phyloP scores from a whole-genome alignment of 2,113 vertebrate species.

The Chaetorhynchus papuensis region DNA sequence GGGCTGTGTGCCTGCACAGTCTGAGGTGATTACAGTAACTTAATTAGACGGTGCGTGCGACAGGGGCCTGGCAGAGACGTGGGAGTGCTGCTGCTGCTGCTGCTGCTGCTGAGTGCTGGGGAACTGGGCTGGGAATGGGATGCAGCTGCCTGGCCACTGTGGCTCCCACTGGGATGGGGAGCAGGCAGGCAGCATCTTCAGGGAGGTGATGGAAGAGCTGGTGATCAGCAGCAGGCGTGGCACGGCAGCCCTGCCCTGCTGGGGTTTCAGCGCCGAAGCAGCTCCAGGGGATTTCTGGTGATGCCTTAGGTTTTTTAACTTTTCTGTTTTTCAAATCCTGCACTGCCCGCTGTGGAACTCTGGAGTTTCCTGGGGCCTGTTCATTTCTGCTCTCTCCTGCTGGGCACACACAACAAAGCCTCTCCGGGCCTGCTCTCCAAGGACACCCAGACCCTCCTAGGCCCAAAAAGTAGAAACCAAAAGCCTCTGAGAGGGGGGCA shows the following conservation, averaged over 20 bases:
- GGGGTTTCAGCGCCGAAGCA: not conserved
- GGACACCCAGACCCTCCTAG: too few species aligned
- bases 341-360: too few species aligned
- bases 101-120: not conserved
- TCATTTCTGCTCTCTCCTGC: too few species aligned
- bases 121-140: not conserved
- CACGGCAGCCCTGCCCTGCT: fast-evolving
- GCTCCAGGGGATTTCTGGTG: not conserved
- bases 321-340: too few species aligned
- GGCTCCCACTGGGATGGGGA: not conserved
- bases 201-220: not conserved
- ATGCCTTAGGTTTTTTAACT: too few species aligned
- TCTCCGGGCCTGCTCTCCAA: too few species aligned
- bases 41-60: not conserved
- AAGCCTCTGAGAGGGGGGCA: too few species aligned
- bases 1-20: not conserved
- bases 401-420: too few species aligned
- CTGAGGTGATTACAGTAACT: slow-evolving; percentile 21
- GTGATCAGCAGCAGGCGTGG: not conserved
- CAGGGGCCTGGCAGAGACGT: not conserved
- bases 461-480: too few species aligned
- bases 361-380: too few species aligned
- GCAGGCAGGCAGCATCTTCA: not conserved
- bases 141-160: not conserved
- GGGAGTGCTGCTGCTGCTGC: not conserved